phyloP scores from a whole-genome alignment of 2,113 vertebrate species.

The Tragulus kanchil region DNA sequence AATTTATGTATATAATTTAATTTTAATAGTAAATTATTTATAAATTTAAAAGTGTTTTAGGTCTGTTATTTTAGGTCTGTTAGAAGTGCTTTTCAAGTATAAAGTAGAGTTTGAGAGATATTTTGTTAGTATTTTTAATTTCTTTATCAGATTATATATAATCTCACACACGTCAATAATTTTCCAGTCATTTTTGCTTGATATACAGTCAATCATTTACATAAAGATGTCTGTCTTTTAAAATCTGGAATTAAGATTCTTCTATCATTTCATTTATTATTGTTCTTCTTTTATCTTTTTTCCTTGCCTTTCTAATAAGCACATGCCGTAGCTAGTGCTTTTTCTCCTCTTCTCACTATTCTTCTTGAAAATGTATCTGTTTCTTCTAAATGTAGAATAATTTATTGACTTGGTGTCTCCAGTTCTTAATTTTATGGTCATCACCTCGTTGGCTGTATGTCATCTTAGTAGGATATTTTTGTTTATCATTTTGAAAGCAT shows the following conservation, averaged over 20 bases:
- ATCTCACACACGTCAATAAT: background rate
- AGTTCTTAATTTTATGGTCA: background rate
- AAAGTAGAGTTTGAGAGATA: background rate
- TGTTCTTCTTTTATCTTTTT: background rate
- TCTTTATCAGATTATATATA: background rate
- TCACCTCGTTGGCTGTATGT: background rate
- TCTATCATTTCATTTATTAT: background rate
- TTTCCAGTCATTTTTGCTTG: background rate
- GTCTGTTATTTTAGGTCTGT: background rate
- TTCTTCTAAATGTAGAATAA: background rate
- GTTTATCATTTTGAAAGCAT: background rate
- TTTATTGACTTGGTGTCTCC: background rate
- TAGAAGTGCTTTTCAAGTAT: background rate
- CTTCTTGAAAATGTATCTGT: background rate
- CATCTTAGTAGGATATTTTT: background rate
- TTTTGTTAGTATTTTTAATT: background rate
- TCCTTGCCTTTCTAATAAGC: background rate
- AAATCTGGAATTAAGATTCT: background rate
- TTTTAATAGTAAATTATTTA: background rate
- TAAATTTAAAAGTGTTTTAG: background rate
- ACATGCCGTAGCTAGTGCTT: background rate
- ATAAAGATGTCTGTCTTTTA: background rate
- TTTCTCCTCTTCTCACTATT: background rate
- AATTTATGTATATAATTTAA: background rate
- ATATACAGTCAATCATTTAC: background rate